Evolutionary conservation across 2,797 vertebrate genomes (phyloP), one percentile per base, ranked within the genome.

Genomic region (Chrosomus eos): DNA sequence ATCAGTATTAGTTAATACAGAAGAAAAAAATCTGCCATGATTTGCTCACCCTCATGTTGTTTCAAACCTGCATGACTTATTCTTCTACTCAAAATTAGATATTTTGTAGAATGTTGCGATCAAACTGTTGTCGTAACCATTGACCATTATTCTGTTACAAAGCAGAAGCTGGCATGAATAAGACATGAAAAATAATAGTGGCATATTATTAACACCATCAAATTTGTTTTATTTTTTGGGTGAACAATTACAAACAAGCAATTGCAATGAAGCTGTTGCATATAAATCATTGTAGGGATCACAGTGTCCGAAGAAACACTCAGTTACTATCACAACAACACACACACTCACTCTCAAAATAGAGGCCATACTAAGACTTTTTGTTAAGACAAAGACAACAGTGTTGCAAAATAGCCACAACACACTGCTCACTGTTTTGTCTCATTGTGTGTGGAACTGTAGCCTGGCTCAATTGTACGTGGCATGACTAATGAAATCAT

Each of bases 381-480:
- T 91, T 87, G 40, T 80, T 51, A 67, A 40, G 86, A 94, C 94
- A 95, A 95, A 93, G 89, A 83, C 80, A 55, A 31, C 86, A 90
- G 85, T 94, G 92, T 93, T 80, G 21, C 26, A 64, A 55, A 79
- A 9, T 48, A 60, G 31, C 7, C 31, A 51, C 55, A 51, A n/a
- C 55, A 48, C 58, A 19, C 51, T 21, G 14, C 18, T 58, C 45
- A 81, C 60, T 74, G 23, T 60, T 85, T 81, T 74, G 77, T 4
- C 36, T 80, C 28, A 8, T 14, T 72, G 72, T 87, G 74, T 90
- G 87, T 60, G 36, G 31, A 60, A 72, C 85, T 82, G 85, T 91
- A 68, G 88, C 92, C 88, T 93, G 90, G 88, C 92, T 90, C 91
- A 88, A 48, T 31, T 74, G 55, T 18, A 18, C 11, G 60, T 55